These are phyloP conservation scores for Pilophorus perplexus DNA, from an alignment of 2,888 invertebrate species.

Conservation along the genomic window DNA sequence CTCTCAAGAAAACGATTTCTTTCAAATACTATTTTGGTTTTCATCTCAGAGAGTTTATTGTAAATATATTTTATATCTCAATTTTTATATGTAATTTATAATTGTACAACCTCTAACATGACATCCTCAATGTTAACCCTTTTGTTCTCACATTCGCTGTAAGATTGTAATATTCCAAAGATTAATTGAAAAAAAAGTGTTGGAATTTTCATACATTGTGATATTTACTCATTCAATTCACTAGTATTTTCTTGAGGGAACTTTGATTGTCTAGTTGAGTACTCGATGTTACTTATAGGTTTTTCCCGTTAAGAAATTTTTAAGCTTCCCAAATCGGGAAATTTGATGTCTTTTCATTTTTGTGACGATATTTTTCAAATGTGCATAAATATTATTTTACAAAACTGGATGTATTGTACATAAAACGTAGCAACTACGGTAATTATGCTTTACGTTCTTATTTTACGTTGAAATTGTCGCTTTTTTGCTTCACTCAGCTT, in stretches of 20 bases:
- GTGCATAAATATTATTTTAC: constrained; percentile 10
- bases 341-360: constrained; percentile 10
- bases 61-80: constrained; percentile 38
- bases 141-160: constrained; percentile 17
- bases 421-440: constrained; percentile 16
- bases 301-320: constrained; percentile 4
- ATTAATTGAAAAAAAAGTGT: constrained; percentile 21
- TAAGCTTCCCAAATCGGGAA: not conserved
- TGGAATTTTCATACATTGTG: constrained; percentile 36
- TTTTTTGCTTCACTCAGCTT: constrained; percentile 10
- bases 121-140: constrained; percentile 13
- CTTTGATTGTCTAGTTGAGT: constrained; percentile 7
- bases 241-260: constrained; percentile 10
- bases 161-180: constrained; percentile 28
- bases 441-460: too few relatives aligned
- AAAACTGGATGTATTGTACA: constrained; percentile 27
- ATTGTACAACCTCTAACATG: constrained; percentile 24
- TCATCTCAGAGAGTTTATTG: constrained; percentile 33
- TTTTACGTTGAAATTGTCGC: too few relatives aligned
- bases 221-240: constrained; percentile 29
- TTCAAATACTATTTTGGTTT: constrained; percentile 25
- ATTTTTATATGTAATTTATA: constrained; percentile 38
- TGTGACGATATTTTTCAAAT: constrained; percentile 5
- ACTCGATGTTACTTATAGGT: constrained; percentile 24
- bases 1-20: too few relatives aligned